A percentile compares a stretch with the other conserved stretches of the same genome.
Conservation (phyloP, 2,797 vertebrate genomes). For the Hypotaenidia philippensis region DNA sequence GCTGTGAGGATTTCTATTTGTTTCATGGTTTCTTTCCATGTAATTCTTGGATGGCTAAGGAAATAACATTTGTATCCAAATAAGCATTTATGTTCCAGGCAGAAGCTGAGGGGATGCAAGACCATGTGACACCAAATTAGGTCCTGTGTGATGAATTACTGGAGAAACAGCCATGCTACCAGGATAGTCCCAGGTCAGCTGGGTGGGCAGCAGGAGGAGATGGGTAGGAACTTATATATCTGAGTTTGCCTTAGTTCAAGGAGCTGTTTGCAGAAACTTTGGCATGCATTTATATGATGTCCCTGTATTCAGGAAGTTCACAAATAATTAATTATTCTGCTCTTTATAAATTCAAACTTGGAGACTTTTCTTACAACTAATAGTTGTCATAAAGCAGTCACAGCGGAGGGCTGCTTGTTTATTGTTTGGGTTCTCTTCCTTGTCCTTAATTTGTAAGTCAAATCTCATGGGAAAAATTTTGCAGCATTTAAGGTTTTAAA, state of each 20-base stretch:
- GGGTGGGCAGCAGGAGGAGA: background rate
- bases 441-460: background rate
- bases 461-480: background rate
- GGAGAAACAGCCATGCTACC: background rate
- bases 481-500: background rate
- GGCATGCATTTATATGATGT: background rate
- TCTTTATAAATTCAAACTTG: background rate
- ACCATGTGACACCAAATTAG: rapidly evolving
- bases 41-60: background rate
- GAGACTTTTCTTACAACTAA: background rate
- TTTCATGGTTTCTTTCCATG: background rate
- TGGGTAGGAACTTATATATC: background rate
- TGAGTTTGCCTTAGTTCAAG: background rate
- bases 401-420: background rate
- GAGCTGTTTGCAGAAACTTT: background rate
- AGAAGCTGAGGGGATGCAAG: background rate
- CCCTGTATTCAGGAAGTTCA: background rate
- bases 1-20: background rate
- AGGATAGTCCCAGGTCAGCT: background rate
- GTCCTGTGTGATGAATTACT: background rate
- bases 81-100: background rate
- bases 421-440: background rate
- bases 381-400: background rate
- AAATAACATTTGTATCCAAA: background rate
- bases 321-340: background rate